Base-by-base conservation (phyloP, 92 coral and sea anemone species). In the Desmophyllum pertusum region DNA sequence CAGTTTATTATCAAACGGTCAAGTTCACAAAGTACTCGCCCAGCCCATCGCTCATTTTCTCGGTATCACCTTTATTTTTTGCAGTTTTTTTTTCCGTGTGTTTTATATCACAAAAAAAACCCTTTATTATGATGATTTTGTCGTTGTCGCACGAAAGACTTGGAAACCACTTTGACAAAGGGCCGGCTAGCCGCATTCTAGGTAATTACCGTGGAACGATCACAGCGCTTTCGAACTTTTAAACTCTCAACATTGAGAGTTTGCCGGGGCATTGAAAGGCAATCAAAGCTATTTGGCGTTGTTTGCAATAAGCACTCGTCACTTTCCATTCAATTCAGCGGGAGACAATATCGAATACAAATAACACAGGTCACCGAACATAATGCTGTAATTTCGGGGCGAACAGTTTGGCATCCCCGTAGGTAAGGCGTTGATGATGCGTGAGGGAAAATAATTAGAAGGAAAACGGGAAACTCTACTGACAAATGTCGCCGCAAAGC, bases 231-330 rank as follows among this genome's bases (percentile, higher is more conserved):
- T 23, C 35, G 39, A 10, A 82, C 79, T 71, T 31, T 59, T 37
- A 35, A 55, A 38, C 53, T 40, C 57, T 18, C 39, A 8, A 68
- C 55, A 31, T n/a, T 41, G 71, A 57, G 53, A 85, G 68, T 61
- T 73, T 67, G 73, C 41, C 59, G 55, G 72, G 79, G 77, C 81
- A 73, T 85, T 89, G 86, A 85, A 85, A 85, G 83, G 79, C 83
- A 83, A 89, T 89, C 86, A 89, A 36, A 66, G 73, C 55, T 89
- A 79, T 85, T 85, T 89, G 81, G 63, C 83, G 77, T 84, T 79
- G 77, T 46, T 63, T 31, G 62, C 76, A 76, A 63, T 79, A 81
- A 85, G 83, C 76, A 59, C 89, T 65, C 78, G 42, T 63, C 78
- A 51, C 36, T 59, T 77, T 63, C 52, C 79, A 84, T 77, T 72